Evolutionary conservation across 1,140 invertebrate genomes (phyloP).

Genomic region (Drosophila triauraria): DNA sequence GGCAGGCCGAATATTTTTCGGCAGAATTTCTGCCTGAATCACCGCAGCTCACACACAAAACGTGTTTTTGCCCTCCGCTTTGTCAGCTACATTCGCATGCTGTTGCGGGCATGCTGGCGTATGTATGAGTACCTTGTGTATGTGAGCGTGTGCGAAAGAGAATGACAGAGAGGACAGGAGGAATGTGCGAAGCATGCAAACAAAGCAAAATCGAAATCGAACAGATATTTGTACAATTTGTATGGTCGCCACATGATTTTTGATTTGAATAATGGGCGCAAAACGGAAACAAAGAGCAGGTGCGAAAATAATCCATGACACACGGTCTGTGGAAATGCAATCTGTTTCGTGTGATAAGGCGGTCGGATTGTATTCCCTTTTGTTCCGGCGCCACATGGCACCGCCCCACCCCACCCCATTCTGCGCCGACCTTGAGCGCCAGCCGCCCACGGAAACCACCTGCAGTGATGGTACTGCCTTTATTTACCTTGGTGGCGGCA

Average conservation of each 20-base stretch:
- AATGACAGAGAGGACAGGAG: neutral
- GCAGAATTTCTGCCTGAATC: constrained; percentile 50
- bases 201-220: constrained; percentile 22
- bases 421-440: constrained; percentile 39
- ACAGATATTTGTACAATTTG: constrained; percentile 33
- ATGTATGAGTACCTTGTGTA: constrained; percentile 17
- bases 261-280: constrained; percentile 20
- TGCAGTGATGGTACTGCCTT: constrained; percentile 23
- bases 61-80: constrained; percentile 73
- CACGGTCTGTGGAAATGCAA: constrained; percentile 62
- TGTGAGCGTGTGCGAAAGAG: constrained; percentile 5
- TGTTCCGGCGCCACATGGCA: constrained; percentile 21
- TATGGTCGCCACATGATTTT: constrained; percentile 39
- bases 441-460: constrained; percentile 32
- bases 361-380: constrained; percentile 16
- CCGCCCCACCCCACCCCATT: constrained; percentile 13
- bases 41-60: constrained; percentile 59
- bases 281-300: constrained; percentile 80
- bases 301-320: constrained; percentile 66
- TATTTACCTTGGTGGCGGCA: constrained; percentile 4
- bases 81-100: constrained; percentile 63
- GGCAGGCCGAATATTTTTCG: constrained; percentile 8
- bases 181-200: constrained; percentile 22
- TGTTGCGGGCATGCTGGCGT: constrained; percentile 27
- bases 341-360: constrained; percentile 43